Evolutionary conservation across 1,140 invertebrate species (phyloP), one percentile per base, ranked within the genome.

Genomic region (Aphelenchoides avenae): DNA sequence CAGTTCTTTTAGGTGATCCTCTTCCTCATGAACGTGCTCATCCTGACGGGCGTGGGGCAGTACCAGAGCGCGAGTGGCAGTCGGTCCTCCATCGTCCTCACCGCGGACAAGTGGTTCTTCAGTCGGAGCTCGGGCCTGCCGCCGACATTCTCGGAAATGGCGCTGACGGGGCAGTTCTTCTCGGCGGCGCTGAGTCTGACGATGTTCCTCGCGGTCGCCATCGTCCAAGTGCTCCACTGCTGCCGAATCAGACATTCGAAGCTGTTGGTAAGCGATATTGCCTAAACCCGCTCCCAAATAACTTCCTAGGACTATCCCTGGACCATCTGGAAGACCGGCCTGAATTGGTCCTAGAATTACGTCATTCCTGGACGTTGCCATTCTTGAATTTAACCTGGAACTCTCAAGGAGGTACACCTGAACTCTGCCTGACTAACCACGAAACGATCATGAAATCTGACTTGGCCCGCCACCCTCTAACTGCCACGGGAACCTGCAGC

Each of bases 41-140:
- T 73, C 20, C 62, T 73, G 43, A 71, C 71, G 2, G 71, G 71
- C 7, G 57, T 76, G 18, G 71, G 71, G 18, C 71, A 76, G 37
- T 73, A 73, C 30, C 61, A 75, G 43, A 58, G 57, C 43, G 42
- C 54, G 27, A 69, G 61, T 39, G 70, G 70, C 41, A 53, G 41
- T 1, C 37, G 57, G 18, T 46, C 57, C 15, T 65, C 66, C 15
- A 47, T 76, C 26, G 48, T 52, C 13, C 57, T 58, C n/a, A 68
- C 70, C 20, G 44, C 47, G 11, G 34, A 57, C 42, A 65, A 73
- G 31, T 70, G 52, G 58, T 53, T 54, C 22, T 75, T 60, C 30
- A 39, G 55, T 30, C 15, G 42, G n/a, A 56, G 44, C 26, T 43
- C 39, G 5, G 52, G 65, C 11, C 40, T 73, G 2, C 73, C 71